Evolutionary conservation across 2,113 vertebrate genomes (phyloP), one percentile per base, ranked within the genome.

Genomic region (Stigmatopora nigra): DNA sequence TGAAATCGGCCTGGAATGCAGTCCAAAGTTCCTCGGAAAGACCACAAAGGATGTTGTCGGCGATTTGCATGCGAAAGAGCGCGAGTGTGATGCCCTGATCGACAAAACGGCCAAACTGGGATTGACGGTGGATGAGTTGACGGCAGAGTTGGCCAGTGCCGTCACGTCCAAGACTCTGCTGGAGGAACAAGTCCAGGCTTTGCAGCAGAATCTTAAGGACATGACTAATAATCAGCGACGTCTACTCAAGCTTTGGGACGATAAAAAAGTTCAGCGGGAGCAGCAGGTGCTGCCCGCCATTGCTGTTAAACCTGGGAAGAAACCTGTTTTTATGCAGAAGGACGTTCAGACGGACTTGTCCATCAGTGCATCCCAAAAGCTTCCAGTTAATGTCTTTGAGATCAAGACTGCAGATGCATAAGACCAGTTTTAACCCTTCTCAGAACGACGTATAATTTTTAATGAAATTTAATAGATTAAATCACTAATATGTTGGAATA

Each of bases 181-280:
- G 44, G 88, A 92, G 57, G 90, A 90, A 44, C 85, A 91, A 51
- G 85, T 93, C 8, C 77, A 84, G 63, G 86, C 86, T 0, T 56
- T 91, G 48, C 88, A 92, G 63, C 87, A 87, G 63, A 91, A 91
- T 67, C 85, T 92, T 35, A 90, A 88, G 67, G 89, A 91, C 16
- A 90, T 93, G 87, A 89, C 88, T 3, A 89, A 89, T 61, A 91
- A 92, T 59, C 90, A 92, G 56, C 79, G 87, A 0, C 88, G 89
- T 22, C 72, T 91, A 36, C 71, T 91, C 12, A 91, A 91, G 69
- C 20, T 91, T 38, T 91, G 91, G 90, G 88, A 91, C n/a, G 89
- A 92, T 62, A 92, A 84, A 76, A 88, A 87, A 68, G 46, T 44
- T 16, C 89, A 90, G 38, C 84, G 87, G 47, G 90, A 92, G 52